Evolutionary conservation across 2,888 invertebrate species (phyloP).

Genomic region (Resseliella maxima): DNA sequence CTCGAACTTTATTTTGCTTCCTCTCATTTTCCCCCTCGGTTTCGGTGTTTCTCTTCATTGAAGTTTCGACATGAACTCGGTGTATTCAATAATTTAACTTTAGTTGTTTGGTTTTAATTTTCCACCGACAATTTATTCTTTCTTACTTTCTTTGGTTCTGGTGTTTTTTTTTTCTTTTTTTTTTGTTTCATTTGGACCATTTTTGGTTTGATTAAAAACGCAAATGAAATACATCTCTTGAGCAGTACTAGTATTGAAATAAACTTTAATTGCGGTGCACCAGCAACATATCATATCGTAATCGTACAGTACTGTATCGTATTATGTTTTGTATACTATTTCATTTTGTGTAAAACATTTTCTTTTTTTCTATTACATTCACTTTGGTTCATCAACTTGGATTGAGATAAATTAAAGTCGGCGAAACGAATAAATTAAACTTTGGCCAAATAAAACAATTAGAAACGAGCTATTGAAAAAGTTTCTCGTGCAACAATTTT

Average conservation of each 20-base stretch:
- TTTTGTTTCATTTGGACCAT: neutral
- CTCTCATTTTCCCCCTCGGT: neutral
- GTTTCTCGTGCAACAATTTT: neutral
- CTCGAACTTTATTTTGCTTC: neutral
- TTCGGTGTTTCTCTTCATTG: neutral
- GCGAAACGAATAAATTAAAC: slow-evolving; percentile 36
- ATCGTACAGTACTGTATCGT: too few relatives aligned
- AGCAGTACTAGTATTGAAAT: neutral
- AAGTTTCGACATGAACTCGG: neutral
- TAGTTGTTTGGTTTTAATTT: slow-evolving; percentile 23
- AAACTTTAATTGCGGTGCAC: neutral
- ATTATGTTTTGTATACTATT: too few relatives aligned
- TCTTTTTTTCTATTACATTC: neutral
- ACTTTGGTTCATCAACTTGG: neutral
- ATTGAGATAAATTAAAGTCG: slow-evolving; percentile 3
- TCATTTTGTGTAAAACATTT: neutral
- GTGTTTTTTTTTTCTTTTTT: neutral
- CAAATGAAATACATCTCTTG: neutral
- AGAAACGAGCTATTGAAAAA: slow-evolving; percentile 17
- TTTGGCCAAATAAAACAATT: slow-evolving; percentile 21
- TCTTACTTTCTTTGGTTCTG: neutral
- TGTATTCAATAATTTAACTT: slow-evolving; percentile 18
- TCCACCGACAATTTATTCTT: neutral
- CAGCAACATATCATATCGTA: neutral
- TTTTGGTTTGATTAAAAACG: neutral